phyloP scores from a whole-genome alignment of 2,888 invertebrate species.

The Loripinus fragilis region DNA sequence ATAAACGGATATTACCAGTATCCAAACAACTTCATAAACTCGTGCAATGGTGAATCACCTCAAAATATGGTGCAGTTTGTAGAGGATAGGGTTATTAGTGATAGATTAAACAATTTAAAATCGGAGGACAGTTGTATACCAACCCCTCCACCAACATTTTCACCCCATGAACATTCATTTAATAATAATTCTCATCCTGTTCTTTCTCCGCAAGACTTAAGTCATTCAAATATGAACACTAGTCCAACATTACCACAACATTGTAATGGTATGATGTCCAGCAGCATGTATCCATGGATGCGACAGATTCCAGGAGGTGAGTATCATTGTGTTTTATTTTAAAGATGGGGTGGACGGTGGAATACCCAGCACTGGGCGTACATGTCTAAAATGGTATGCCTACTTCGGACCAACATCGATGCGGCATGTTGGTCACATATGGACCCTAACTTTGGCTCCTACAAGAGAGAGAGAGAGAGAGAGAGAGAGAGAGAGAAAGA shows the following conservation, averaged over 20 bases:
- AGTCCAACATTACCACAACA: slow-evolving; percentile 52
- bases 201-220: slow-evolving; percentile 55
- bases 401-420: no score
- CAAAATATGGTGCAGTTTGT: slow-evolving; percentile 31
- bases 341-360: no score
- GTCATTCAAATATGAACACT: slow-evolving; percentile 53
- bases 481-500: slow-evolving; percentile 5
- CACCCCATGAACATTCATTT: slow-evolving; percentile 60
- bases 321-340: background rate
- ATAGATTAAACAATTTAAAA: slow-evolving; percentile 64
- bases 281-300: slow-evolving; percentile 61
- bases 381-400: no score
- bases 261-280: slow-evolving; percentile 58
- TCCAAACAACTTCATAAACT: slow-evolving; percentile 46
- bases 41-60: slow-evolving; percentile 56
- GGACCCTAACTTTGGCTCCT: no score
- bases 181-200: slow-evolving; percentile 52
- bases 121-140: slow-evolving; percentile 66
- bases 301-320: slow-evolving; percentile 51
- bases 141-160: slow-evolving; percentile 65
- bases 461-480: background rate
- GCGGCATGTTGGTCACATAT: no score
- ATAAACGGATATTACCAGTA: slow-evolving; percentile 55
- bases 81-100: slow-evolving; percentile 45
- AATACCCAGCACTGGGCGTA: no score